Conservation (phyloP, 2,113 vertebrate species). For the Dromas ardeola region DNA sequence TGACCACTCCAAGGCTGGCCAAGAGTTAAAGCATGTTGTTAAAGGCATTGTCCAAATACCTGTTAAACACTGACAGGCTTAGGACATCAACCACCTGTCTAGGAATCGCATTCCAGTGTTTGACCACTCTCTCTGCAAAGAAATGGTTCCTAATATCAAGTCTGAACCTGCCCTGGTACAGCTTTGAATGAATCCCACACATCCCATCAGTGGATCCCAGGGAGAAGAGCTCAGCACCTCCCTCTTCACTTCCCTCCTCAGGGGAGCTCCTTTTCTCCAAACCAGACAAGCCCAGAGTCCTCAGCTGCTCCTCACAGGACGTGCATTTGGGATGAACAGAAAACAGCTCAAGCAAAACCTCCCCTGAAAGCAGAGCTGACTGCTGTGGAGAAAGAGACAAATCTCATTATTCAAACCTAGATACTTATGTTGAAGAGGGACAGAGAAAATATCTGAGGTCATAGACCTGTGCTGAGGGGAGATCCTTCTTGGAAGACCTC, state of each 20-base stretch:
- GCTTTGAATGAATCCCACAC: accelerated
- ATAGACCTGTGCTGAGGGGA: neutral
- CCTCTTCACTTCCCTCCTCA: neutral
- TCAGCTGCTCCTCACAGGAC: accelerated
- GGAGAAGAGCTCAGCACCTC: neutral
- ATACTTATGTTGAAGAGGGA: neutral
- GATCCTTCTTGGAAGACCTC: neutral
- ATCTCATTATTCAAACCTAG: neutral
- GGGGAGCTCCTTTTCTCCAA: neutral
- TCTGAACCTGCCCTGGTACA: neutral
- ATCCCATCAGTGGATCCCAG: neutral
- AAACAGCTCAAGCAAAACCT: neutral
- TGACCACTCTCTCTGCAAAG: neutral
- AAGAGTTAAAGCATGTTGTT: neutral
- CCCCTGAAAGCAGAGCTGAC: neutral
- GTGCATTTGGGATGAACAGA: accelerated
- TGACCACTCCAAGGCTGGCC: neutral
- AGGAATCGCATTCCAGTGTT: neutral
- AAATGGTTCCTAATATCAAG: neutral
- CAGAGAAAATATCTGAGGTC: neutral
- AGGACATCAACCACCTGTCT: accelerated
- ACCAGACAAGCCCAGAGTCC: neutral
- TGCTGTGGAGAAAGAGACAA: neutral
- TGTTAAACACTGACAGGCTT: neutral
- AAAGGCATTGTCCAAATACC: neutral